phyloP scores from a whole-genome alignment of 2,888 invertebrate genomes.

The Dryadula phaetusa region DNA sequence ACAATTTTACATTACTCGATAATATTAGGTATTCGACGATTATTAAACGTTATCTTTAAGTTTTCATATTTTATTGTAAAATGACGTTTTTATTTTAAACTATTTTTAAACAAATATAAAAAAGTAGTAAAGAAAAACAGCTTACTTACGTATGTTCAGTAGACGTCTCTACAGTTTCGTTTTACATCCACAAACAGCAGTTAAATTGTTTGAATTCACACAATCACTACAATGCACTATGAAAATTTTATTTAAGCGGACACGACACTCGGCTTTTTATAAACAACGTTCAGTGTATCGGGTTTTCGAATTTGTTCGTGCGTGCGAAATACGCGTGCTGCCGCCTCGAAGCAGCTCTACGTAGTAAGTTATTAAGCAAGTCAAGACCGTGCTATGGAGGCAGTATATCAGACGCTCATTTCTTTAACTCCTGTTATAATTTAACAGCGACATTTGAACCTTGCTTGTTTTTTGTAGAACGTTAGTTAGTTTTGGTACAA shows the following conservation, averaged over 20 bases:
- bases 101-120: too few species aligned
- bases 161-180: slow-evolving; percentile 1
- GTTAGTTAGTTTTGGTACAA: not conserved
- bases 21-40: not conserved
- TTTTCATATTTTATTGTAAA: not conserved
- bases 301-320: slow-evolving; percentile 19
- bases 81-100: too few species aligned
- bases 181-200: slow-evolving; percentile 13
- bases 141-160: slow-evolving; percentile 2
- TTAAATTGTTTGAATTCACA: slow-evolving; percentile 5
- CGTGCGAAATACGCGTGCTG: slow-evolving; percentile 35
- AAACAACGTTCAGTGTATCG: slow-evolving; percentile 31
- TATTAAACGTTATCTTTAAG: not conserved
- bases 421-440: not conserved
- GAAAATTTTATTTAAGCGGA: slow-evolving; percentile 23
- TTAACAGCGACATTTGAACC: not conserved
- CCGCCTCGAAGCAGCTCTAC: slow-evolving; percentile 31
- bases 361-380: slow-evolving; percentile 23
- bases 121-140: not conserved
- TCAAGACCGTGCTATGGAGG: not conserved
- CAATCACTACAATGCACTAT: slow-evolving; percentile 7
- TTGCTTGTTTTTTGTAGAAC: not conserved
- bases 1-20: not conserved
- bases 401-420: slow-evolving; percentile 5
- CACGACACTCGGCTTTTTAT: slow-evolving; percentile 33